Base-by-base conservation (phyloP, 2,113 vertebrate species). In the Madoqua kirkii region DNA sequence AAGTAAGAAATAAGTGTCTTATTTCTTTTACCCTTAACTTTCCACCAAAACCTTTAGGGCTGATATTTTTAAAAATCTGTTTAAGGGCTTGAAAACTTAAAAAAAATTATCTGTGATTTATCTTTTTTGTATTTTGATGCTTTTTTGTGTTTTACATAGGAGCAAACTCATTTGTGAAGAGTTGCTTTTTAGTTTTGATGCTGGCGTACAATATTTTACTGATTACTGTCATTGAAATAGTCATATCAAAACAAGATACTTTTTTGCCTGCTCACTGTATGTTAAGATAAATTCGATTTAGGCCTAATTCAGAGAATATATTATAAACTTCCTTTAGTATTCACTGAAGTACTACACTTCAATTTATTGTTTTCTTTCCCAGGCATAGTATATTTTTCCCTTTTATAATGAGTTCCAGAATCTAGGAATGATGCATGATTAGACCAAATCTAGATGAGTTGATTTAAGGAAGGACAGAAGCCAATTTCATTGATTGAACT, bases 141-240 rank as follows among this genome's bases (percentile, higher is more conserved):
- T 45, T 3, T 85, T 71, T 71, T 40, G 67, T 21, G 23, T 71
- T 71, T 91, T 95, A 78, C 6, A 71, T 79, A 81, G 67, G 17
- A 88, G 7, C 48, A 90, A 67, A 88, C 14, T 92, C 92, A 81
- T 62, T 93, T 96, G 64, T 91, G 64, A 95, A 87, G 25, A 91
- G 5, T 95, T 96, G 54, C 52, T 67, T 82, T 97, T 82, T 87
- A 67, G 62, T 93, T 97, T 96, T 94, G 88, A 79, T 95, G n/a
- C 11, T 95, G 74, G 11, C 36, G 54, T 82, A 79, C 4, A 67
- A 13, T 74, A 84, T 52, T 84, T 15, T 92, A 4, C 96, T 87
- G 43, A 76, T 90, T 81, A 82, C 60, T 96, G 19, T 95, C 40
- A 87, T 95, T 89, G 16, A 88, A 81, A 59, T 92, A 86, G 57